phyloP scores from a whole-genome alignment of 2,888 invertebrate species.

The Synergus gifuensis region DNA sequence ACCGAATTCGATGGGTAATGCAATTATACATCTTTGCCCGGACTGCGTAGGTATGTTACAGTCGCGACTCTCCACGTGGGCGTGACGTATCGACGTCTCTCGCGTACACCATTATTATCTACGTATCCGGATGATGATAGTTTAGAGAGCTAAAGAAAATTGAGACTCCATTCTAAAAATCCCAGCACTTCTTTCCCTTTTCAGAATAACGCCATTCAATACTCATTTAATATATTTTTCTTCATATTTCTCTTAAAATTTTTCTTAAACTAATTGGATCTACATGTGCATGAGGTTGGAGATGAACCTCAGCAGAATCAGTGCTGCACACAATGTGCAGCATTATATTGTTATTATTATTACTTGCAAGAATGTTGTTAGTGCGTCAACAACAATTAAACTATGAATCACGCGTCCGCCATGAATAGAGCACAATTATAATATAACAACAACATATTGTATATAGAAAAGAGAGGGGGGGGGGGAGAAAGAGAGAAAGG shows the following conservation, averaged over 20 bases:
- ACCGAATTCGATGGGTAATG: conserved; percentile 77
- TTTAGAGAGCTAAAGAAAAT: conserved; percentile 22
- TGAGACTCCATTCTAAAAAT: not conserved
- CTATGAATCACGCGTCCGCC: not conserved
- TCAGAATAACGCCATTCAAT: not conserved
- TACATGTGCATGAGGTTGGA: not conserved
- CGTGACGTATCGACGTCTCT: conserved; percentile 33
- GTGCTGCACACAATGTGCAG: not conserved
- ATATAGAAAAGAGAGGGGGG: conserved; percentile 6
- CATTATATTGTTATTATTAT: not conserved
- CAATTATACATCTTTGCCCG: conserved; percentile 77
- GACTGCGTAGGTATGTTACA: conserved; percentile 54
- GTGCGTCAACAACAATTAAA: not conserved
- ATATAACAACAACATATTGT: not conserved
- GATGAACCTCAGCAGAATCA: not conserved
- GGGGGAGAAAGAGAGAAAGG: not conserved
- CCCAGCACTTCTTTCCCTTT: not conserved
- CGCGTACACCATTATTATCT: conserved; percentile 33
- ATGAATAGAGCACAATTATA: conserved; percentile 2
- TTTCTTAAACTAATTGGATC: no score
- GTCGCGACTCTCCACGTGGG: conserved; percentile 28
- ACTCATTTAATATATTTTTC: no score
- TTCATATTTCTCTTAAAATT: no score
- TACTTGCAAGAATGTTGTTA: not conserved
- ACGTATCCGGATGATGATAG: conserved; percentile 28